Evolutionary conservation across 2,113 vertebrate species (phyloP).

Genomic region (Micromys minutus): DNA sequence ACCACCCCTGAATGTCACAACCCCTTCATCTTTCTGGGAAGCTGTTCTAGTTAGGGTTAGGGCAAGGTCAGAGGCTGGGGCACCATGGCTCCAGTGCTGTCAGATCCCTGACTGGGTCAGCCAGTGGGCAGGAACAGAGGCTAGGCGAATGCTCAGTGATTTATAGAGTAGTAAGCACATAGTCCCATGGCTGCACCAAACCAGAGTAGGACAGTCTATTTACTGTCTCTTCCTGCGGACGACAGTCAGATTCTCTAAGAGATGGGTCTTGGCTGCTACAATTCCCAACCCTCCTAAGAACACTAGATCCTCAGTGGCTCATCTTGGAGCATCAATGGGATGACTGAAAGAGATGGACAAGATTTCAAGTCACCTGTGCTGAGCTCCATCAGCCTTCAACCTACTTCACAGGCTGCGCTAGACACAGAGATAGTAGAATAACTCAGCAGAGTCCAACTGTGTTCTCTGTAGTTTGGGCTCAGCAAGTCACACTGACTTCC

Average conservation of each 20-base stretch:
- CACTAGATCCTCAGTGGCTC: neutral
- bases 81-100: neutral
- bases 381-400: neutral
- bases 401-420: neutral
- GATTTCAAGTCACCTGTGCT: neutral
- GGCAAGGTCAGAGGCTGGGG: neutral
- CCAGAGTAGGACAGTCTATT: neutral
- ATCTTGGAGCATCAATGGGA: neutral
- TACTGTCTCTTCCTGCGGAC: neutral
- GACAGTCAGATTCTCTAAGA: neutral
- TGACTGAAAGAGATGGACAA: neutral
- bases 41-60: neutral
- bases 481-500: neutral
- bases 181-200: neutral
- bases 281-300: neutral
- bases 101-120: neutral
- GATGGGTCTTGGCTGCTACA: neutral
- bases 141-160: neutral
- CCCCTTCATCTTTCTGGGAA: neutral
- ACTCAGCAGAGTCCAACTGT: neutral
- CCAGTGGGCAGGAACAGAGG: neutral
- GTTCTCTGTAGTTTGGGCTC: neutral
- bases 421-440: neutral
- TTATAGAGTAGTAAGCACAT: neutral
- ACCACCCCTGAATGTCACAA: neutral